Evolutionary conservation across 2,113 vertebrate genomes (phyloP).

Genomic region (Crotalus tigris): DNA sequence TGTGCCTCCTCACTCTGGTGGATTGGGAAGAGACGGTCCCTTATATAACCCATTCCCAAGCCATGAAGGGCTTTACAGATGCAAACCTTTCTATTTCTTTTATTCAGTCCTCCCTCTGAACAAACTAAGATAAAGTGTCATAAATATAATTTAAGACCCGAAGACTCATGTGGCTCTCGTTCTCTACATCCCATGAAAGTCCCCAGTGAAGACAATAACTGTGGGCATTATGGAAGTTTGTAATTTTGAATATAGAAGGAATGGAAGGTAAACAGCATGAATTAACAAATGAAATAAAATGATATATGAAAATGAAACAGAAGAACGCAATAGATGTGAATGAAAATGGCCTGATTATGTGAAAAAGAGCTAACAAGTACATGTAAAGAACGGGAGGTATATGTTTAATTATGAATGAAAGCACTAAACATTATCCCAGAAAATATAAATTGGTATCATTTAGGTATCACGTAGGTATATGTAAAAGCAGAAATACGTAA

Average conservation of each 20-base stretch:
- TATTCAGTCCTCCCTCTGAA: neutral
- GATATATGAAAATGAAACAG: neutral
- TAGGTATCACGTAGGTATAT: neutral
- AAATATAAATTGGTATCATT: neutral
- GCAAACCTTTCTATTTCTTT: neutral
- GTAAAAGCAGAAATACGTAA: neutral
- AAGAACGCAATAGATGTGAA: neutral
- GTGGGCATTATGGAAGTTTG: neutral
- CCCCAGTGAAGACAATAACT: neutral
- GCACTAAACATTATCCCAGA: neutral
- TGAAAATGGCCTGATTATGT: neutral
- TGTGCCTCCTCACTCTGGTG: neutral
- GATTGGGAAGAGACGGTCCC: neutral
- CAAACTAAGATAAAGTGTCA: neutral
- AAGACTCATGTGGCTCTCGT: neutral
- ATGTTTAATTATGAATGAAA: neutral
- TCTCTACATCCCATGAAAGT: neutral
- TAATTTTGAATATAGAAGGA: neutral
- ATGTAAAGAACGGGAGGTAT: neutral
- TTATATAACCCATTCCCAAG: neutral
- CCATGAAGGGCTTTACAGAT: neutral
- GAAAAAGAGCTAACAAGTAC: neutral
- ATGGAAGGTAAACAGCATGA: neutral
- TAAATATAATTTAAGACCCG: neutral
- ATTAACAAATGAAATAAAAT: neutral